Percentiles rank a stretch among this genome's conserved stretches.
Evolutionary conservation across 2,113 vertebrate species (phyloP).

Genomic region (Plectropomus leopardus): DNA sequence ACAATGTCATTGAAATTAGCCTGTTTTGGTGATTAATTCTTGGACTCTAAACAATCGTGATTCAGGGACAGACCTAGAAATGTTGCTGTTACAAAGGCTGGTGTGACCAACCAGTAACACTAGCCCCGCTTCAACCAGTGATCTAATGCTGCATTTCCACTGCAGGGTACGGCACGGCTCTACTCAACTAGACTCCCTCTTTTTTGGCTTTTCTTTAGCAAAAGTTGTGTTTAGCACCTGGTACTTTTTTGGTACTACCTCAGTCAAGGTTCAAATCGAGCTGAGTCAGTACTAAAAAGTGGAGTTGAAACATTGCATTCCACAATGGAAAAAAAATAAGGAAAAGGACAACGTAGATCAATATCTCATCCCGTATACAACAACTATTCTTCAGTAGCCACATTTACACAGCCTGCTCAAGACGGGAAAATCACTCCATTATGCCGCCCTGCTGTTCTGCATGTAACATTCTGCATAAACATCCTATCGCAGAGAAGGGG

Average conservation of each 20-base stretch:
- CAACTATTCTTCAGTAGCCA: too few species aligned
- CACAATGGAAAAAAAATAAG: too few species aligned
- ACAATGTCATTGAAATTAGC: not conserved
- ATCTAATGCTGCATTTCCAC: not conserved
- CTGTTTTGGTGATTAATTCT: not conserved
- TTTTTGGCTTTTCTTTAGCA: not conserved
- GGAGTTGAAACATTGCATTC: not conserved
- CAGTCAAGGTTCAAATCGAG: not conserved
- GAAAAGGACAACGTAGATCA: too few species aligned
- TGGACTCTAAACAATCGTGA: not conserved
- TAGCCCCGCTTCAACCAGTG: not conserved
- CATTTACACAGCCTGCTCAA: too few species aligned
- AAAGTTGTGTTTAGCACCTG: not conserved
- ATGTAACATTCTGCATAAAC: too few species aligned
- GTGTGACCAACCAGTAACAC: not conserved
- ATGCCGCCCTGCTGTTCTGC: too few species aligned
- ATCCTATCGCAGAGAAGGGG: too few species aligned
- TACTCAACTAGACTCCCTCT: not conserved
- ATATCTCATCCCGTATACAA: too few species aligned
- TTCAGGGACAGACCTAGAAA: too few species aligned
- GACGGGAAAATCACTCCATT: too few species aligned
- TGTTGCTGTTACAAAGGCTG: not conserved
- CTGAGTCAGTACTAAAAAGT: not conserved
- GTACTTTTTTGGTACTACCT: not conserved
- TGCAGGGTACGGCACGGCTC: not conserved